Conservation (phyloP, 2,797 vertebrate species). For the Siniperca undulata region DNA sequence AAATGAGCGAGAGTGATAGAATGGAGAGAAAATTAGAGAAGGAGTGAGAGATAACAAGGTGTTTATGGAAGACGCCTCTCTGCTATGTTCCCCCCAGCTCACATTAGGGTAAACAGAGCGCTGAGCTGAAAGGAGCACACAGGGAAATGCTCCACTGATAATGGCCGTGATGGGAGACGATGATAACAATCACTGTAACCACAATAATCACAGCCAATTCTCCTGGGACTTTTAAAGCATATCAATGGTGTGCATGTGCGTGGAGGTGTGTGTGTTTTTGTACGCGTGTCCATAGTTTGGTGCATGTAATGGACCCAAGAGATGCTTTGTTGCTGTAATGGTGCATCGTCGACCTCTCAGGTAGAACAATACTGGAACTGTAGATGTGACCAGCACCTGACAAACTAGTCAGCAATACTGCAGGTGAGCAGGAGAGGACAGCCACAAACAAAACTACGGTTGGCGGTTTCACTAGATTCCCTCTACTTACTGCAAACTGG, state of each 20-base stretch:
- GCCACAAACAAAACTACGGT: background rate
- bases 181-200: constrained; percentile 82
- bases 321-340: constrained; percentile 46
- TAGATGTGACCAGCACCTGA: background rate
- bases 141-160: constrained; percentile 75
- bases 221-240: constrained; percentile 69
- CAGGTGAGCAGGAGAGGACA: background rate
- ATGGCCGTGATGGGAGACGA: constrained; percentile 81
- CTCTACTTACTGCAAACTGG: background rate
- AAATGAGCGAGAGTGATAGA: constrained; percentile 69
- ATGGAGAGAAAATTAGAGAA: constrained; percentile 79
- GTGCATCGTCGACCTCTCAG: constrained; percentile 15
- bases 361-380: constrained; percentile 25
- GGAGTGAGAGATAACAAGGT: constrained; percentile 82
- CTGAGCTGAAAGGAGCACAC: constrained; percentile 70
- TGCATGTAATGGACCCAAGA: constrained; percentile 34
- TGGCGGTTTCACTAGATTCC: background rate
- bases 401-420: constrained; percentile 1
- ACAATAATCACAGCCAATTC: constrained; percentile 81
- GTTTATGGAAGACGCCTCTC: constrained; percentile 78
- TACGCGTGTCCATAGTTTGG: background rate
- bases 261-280: constrained; percentile 21
- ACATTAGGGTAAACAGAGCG: constrained; percentile 81
- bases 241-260: constrained; percentile 25
- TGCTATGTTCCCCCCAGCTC: constrained; percentile 70